A percentile compares a stretch with the other conserved stretches of the same genome.
These are phyloP conservation scores for Drosophila leontia DNA, from an alignment of 1,140 invertebrate genomes.

Conservation along the genomic window DNA sequence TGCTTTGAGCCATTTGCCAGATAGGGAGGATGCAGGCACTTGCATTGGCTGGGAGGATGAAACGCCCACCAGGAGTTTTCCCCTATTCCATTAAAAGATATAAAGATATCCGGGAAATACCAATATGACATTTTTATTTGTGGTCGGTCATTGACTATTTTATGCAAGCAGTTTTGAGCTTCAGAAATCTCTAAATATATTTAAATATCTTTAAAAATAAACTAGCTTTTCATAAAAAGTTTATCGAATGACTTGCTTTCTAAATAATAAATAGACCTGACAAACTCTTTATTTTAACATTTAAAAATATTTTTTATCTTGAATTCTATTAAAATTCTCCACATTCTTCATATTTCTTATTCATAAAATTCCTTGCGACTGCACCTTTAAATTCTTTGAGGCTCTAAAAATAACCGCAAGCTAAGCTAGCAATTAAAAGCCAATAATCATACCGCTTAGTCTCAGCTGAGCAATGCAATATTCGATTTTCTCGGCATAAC, in stretches of 20 bases:
- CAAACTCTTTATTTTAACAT: background rate
- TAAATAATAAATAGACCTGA: background rate
- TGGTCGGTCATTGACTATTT: too few species aligned
- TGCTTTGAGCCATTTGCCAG: background rate
- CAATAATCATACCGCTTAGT: slow-evolving; percentile 29
- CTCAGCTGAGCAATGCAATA: slow-evolving; percentile 10
- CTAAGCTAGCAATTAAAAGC: slow-evolving; percentile 15
- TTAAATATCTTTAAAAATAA: background rate
- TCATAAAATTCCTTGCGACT: background rate
- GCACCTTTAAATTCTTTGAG: background rate
- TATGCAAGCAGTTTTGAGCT: background rate
- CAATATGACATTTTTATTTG: background rate
- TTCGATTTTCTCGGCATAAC: slow-evolving; percentile 9
- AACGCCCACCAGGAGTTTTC: slow-evolving; percentile 4
- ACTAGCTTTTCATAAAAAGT: background rate
- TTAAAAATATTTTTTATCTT: background rate
- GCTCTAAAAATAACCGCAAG: slow-evolving; percentile 4
- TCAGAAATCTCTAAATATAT: too few species aligned
- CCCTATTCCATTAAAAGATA: background rate
- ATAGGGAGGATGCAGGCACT: slow-evolving; percentile 17
- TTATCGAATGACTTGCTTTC: background rate
- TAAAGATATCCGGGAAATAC: background rate
- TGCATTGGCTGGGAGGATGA: background rate
- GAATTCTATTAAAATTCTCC: background rate
- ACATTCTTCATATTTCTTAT: background rate